Evolutionary conservation across 2,888 invertebrate species (phyloP), one percentile per base, ranked within the genome.

Genomic region (Eustalomyia histrio): DNA sequence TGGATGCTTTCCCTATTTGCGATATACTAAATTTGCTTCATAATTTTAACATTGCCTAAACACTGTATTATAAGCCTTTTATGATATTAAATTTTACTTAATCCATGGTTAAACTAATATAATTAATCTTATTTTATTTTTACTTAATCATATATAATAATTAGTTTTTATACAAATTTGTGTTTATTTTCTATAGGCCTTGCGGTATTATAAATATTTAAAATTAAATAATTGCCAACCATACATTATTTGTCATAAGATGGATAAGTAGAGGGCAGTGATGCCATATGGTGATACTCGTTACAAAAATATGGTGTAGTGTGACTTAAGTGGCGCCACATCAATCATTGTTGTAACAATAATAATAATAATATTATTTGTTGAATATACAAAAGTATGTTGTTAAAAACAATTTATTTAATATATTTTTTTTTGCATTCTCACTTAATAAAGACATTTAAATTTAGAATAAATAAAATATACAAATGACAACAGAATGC

Each of bases 321-420:
- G n/a, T 50, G 76, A 58, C 69, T 72, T 61, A 65, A 67, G 53
- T 81, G 81, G 78, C 81, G 78, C 81, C 81, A 67, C 81, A 81
- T 78, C 78, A 81, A 58, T 81, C 81, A 76, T 74, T 71, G 60
- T 71, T 78, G 65, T 71, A 57, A 74, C 55, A 75, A 67, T 67
- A 50, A 58, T 76, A 33, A 57, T 72, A 52, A 67, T 29, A 60
- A 73, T 73, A 57, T 9, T 57, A 33, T 17, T 65, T 72, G 64
- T 79, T 61, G 12, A n/a, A 57, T 63, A 57, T 55, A 3, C 43
- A 47, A 47, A 47, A n/a, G 43, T 47, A 47, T 47, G n/a, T n/a
- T 47, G 43, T 47, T 47, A n/a, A 47, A 47, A 35, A 35, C 7
- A 35, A 35, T 35, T 35, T 35, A 35, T 35, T 35, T n/a, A n/a